These are phyloP conservation scores for Phataginus tricuspis DNA, from an alignment of 2,797 vertebrate species.

Conservation along the genomic window DNA sequence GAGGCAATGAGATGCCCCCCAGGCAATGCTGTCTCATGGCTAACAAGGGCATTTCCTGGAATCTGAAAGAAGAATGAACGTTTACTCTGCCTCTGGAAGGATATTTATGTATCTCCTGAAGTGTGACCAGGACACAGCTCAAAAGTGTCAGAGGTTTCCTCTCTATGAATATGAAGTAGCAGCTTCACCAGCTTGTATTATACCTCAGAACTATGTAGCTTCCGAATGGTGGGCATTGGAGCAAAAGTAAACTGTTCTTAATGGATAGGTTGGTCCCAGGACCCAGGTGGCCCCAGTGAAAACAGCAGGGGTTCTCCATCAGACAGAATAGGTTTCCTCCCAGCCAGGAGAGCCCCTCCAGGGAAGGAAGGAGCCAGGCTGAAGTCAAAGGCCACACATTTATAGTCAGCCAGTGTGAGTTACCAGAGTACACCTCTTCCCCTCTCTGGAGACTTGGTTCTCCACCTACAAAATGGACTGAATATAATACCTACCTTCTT, in stretches of 20 bases:
- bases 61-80: not conserved
- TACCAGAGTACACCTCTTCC: not conserved
- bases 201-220: not conserved
- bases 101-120: slow-evolving; percentile 32
- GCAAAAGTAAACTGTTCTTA: not conserved
- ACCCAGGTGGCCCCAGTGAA: not conserved
- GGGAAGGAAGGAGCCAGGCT: not conserved
- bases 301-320: rapidly evolving
- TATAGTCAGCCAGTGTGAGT: not conserved
- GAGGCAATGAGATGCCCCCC: not conserved
- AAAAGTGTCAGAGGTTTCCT: not conserved
- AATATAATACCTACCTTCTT: not conserved
- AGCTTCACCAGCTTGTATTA: slow-evolving; percentile 58
- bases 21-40: not conserved
- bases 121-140: not conserved
- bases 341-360: rapidly evolving
- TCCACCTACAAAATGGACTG: not conserved
- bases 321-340: not conserved
- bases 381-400: not conserved
- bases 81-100: not conserved
- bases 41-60: not conserved
- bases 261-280: not conserved
- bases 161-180: slow-evolving; percentile 24
- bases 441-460: not conserved
- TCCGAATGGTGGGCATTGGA: not conserved